Conservation (phyloP, 1,140 invertebrate species). For the Oscheius sp. region DNA sequence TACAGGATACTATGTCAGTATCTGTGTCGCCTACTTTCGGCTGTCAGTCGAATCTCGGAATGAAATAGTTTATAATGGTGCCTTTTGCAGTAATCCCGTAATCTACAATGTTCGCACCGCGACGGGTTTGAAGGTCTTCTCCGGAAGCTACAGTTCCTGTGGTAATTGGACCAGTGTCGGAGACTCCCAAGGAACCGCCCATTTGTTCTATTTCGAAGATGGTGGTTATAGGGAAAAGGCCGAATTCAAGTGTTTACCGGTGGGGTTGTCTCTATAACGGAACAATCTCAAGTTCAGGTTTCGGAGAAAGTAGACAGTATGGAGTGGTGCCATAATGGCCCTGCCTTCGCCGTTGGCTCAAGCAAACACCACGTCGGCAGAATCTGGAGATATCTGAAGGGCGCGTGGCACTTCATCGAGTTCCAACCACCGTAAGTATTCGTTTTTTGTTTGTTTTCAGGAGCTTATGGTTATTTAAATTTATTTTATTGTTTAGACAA, state of each 20-base stretch:
- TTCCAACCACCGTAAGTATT: background rate
- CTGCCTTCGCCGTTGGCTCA: background rate
- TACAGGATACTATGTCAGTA: no score
- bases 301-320: conserved; percentile 2
- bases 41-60: no score
- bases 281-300: background rate
- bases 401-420: background rate
- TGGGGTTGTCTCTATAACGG: background rate
- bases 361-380: background rate
- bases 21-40: no score
- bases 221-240: background rate
- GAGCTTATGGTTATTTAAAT: background rate
- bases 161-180: background rate
- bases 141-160: background rate
- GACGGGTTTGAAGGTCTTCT: background rate
- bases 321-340: background rate
- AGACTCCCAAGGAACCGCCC: background rate
- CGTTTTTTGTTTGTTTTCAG: background rate
- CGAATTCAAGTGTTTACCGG: background rate
- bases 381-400: background rate
- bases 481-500: no score
- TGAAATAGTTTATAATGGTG: no score
- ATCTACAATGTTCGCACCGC: background rate
- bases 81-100: background rate
- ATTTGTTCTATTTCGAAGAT: background rate